Base-by-base conservation (phyloP, 2,113 vertebrate species). In the Pyxicephalus adspersus region DNA sequence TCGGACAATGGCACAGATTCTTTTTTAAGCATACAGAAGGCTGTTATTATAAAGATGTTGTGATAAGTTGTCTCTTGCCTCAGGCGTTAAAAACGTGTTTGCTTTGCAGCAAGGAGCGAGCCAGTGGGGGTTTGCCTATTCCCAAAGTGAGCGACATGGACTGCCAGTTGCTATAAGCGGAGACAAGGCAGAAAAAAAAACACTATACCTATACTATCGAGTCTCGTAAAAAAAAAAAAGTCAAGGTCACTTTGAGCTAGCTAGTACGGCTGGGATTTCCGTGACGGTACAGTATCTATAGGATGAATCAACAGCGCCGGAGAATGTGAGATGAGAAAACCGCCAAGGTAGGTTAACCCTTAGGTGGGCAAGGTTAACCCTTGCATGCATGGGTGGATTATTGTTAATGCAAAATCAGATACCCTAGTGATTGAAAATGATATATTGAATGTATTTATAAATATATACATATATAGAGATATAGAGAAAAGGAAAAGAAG, bases 161-260 rank as follows among this genome's bases (percentile, higher is more conserved):
- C 50, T 7, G 67, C 67, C 11, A 38, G 22, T 51, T 70, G 66
- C 66, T 70, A 70, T 2, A 70, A 51, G 31, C 31, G 13, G n/a
- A 67, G 22, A 70, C 38, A 52, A 71, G 18, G 7, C 50, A 18
- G 8, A 52, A 71, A 28, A 52, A 71, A 28, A 28, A 71, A 25
- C 68, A 20, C 18, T 55, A 15, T 29, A 72, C 50, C 22, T 71
- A 19, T 55, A 55, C 50, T 19, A 72, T 6, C 3, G n/a, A 29
- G 51, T 29, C 18, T 28, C 7, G 19, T 13, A 52, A 25, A n/a
- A n/a, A n/a, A n/a, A n/a, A n/a, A n/a, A 72, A 54, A 31, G 52
- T 16, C 70, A 73, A 73, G 70, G 70, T 73, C 70, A 73, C 34
- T 31, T 29, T 16, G 19, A 20, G 25, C 3, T 31, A 58, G 2